Evolutionary conservation across 2,113 vertebrate species (phyloP).

Genomic region (Ceyx margarethae): DNA sequence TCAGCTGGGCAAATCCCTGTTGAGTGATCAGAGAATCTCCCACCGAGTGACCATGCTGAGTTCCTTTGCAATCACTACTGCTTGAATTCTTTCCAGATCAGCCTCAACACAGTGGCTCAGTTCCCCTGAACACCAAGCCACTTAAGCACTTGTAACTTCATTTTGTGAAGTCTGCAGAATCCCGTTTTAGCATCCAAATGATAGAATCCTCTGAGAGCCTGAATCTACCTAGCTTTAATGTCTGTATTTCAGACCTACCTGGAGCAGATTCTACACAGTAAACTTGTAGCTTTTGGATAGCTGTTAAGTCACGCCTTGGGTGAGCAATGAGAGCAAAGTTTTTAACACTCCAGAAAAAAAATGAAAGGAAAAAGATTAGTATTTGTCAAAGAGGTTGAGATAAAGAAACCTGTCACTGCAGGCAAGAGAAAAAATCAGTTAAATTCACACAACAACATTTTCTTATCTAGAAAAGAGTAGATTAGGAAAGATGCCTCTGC

Average conservation of each 20-base stretch:
- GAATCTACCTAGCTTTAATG: slow-evolving; percentile 9
- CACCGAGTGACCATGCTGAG: not conserved
- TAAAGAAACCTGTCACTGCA: slow-evolving; percentile 32
- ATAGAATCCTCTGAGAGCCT: not conserved
- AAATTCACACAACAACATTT: not conserved
- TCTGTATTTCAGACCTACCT: slow-evolving; percentile 46
- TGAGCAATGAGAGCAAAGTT: slow-evolving; percentile 41
- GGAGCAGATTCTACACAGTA: slow-evolving; percentile 58
- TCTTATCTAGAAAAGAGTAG: not conserved
- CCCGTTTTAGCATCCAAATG: not conserved
- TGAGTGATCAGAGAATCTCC: not conserved
- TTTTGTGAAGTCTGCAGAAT: not conserved
- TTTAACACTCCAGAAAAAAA: slow-evolving; percentile 24
- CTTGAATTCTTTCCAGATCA: not conserved
- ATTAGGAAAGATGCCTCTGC: slow-evolving; percentile 8
- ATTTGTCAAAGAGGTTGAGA: not conserved
- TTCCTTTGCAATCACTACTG: not conserved
- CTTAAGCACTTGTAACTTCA: not conserved
- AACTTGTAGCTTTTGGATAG: slow-evolving; percentile 47
- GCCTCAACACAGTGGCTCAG: not conserved
- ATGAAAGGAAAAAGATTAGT: slow-evolving; percentile 44
- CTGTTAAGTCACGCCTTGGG: slow-evolving; percentile 33
- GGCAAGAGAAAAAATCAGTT: slow-evolving; percentile 15
- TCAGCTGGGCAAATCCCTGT: not conserved
- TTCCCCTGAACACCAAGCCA: not conserved